Evolutionary conservation across 2,797 vertebrate genomes (phyloP), one percentile per base, ranked within the genome.

Genomic region (Myotis daubentonii): DNA sequence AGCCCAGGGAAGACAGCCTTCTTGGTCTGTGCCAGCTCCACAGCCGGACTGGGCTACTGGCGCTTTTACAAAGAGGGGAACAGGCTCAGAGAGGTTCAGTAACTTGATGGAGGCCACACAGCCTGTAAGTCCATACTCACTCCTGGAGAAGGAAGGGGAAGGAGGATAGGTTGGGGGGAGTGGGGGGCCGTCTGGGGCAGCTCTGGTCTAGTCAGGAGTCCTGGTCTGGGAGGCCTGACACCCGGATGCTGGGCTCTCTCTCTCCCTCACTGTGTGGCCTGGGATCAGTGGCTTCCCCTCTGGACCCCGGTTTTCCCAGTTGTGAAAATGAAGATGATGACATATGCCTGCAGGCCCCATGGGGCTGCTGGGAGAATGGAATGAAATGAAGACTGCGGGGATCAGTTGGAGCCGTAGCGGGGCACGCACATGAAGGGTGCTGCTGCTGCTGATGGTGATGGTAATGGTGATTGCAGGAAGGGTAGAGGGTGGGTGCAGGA

Each of bases 311-410:
- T 7, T 53, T 30, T 49, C 57, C 62, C 51, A 53, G 47, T 6
- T 44, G 22, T 15, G 11, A 28, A 87, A 70, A 62, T 17, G n/a
- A 81, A 20, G 49, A 4, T 8, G 15, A 65, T 4, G 75, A 11
- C 0, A 2, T 2, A 8, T 13, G 25, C 17, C 25, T 3, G 11
- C 23, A 0, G 0, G 25, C 17, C 41, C 20, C 55, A 12, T 11
- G 2, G 13, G 47, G 28, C 1, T 1, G 12, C 55, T 70, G 2
- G 80, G 60, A 38, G 44, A 16, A 25, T 3, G n/a, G 53, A 80
- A 20, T 25, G 36, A 28, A 74, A 28, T 9, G 33, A 47, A 33
- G 33, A 4, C 28, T 12, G 4, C 0, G 12, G 57, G 30, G 7
- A 38, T 2, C 2, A 36, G n/a, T 0, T 23, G 75, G 60, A 57